Conservation (phyloP, 2,113 vertebrate genomes). For the Pluvianellus socialis region DNA sequence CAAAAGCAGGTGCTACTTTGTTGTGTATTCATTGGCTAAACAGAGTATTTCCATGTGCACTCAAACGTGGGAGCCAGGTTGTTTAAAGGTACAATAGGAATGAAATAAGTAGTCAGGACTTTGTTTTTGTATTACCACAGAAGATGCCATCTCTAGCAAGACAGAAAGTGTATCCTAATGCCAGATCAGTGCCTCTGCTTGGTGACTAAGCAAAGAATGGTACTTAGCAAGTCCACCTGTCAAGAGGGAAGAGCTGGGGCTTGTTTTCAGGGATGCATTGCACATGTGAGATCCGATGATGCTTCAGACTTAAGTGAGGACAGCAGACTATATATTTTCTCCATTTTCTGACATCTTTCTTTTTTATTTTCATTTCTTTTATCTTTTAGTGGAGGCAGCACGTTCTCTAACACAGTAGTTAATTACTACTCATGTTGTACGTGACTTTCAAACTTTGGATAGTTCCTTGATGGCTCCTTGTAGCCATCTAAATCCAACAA, state of each 20-base stretch:
- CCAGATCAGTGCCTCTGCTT: neutral
- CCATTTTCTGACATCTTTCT: neutral
- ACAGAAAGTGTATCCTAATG: neutral
- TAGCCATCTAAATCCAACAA: conserved; percentile 13
- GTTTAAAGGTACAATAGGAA: neutral
- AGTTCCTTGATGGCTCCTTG: neutral
- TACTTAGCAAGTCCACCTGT: no score
- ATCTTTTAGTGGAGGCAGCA: neutral
- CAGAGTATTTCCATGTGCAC: neutral
- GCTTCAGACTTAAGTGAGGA: neutral
- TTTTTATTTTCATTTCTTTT: neutral
- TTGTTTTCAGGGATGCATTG: neutral
- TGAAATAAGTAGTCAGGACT: neutral
- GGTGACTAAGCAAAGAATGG: neutral
- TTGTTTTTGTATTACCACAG: neutral
- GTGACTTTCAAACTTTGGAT: conserved; percentile 23
- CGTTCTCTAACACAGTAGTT: neutral
- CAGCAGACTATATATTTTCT: neutral
- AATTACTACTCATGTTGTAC: neutral
- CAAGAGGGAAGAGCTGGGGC: neutral
- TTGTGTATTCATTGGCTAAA: neutral
- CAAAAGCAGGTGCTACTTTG: neutral
- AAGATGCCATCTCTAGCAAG: neutral
- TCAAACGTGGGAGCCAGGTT: neutral
- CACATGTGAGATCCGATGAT: neutral